These are phyloP conservation scores for Lysandra coridon DNA, from an alignment of 2,888 invertebrate species.

Conservation along the genomic window DNA sequence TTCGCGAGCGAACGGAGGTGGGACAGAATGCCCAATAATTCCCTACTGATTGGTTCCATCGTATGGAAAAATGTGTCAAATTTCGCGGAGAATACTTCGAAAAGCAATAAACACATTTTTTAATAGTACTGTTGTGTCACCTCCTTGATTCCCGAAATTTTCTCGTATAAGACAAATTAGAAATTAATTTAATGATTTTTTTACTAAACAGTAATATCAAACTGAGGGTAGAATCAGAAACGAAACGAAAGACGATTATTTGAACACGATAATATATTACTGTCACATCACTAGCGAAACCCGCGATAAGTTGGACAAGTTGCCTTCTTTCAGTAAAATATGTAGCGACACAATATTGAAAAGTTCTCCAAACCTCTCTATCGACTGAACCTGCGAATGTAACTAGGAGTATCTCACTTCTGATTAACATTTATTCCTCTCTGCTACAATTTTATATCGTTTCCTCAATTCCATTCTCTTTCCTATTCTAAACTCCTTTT, in stretches of 20 bases:
- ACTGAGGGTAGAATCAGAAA: not conserved
- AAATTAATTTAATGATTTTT: no score
- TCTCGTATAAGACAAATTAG: no score
- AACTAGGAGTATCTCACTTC: not conserved
- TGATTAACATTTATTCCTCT: conserved; percentile 6
- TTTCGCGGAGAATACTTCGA: no score
- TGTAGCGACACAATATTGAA: conserved; percentile 76
- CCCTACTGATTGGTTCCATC: no score
- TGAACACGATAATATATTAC: conserved; percentile 44
- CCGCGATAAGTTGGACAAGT: conserved; percentile 70
- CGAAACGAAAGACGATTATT: not conserved
- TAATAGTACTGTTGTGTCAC: no score
- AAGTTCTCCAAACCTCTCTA: conserved; percentile 63
- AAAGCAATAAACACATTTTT: no score
- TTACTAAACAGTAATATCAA: not conserved
- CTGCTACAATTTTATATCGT: not conserved
- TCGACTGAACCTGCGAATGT: conserved; percentile 37
- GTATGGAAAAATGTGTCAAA: no score
- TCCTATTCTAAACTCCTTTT: not conserved
- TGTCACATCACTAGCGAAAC: conserved; percentile 45
- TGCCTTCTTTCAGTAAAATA: conserved; percentile 72
- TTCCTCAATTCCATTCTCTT: not conserved
- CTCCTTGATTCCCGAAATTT: no score
- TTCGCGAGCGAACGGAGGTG: no score
- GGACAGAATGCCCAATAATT: no score